phyloP scores from a whole-genome alignment of 2,888 invertebrate species.

The Stenodema calcarata region DNA sequence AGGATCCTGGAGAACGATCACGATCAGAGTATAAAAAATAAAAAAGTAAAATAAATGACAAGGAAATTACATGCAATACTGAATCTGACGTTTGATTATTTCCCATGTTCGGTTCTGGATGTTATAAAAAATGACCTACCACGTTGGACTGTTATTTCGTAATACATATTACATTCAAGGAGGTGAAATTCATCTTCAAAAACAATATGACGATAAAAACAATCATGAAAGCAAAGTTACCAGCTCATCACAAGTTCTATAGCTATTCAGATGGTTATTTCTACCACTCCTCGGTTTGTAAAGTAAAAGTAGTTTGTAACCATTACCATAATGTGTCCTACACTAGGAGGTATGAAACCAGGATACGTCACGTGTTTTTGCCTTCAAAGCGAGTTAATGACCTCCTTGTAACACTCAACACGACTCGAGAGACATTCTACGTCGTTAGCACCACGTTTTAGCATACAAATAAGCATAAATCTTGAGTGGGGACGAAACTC shows the following conservation, averaged over 20 bases:
- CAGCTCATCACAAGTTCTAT: no score
- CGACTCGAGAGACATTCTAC: background rate
- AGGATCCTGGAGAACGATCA: background rate
- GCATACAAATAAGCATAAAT: conserved; percentile 12
- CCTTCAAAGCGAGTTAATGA: conserved; percentile 6
- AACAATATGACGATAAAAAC: no score
- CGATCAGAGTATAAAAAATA: background rate
- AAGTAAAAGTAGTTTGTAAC: background rate
- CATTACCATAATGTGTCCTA: background rate
- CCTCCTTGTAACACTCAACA: background rate
- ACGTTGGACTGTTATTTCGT: no score
- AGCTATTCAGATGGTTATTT: background rate
- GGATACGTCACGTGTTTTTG: background rate
- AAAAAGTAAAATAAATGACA: background rate
- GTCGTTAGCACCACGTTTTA: conserved; percentile 4
- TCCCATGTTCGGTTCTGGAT: no score
- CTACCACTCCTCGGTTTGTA: background rate
- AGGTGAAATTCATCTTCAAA: no score
- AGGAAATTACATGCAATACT: no score
- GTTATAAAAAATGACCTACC: no score
- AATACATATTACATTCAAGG: no score
- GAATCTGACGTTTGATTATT: no score
- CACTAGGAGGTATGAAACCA: background rate
- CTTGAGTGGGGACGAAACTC: background rate
- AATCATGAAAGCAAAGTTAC: no score